phyloP scores from a whole-genome alignment of 2,797 vertebrate genomes.

The Carduelis carduelis region DNA sequence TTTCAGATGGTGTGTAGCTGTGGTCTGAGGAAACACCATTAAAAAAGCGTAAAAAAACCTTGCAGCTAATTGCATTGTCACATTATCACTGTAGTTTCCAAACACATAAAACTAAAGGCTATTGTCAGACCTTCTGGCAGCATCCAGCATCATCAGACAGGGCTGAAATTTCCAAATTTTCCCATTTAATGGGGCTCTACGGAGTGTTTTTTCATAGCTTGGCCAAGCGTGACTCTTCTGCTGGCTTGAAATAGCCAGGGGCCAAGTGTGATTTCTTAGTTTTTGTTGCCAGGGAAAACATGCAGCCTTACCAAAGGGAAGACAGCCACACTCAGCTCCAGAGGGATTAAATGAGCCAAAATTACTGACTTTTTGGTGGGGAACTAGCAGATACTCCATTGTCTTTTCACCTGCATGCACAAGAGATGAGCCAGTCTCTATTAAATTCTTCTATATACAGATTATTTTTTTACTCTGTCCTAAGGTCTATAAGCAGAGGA shows the following conservation, averaged over 20 bases:
- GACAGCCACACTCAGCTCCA: not conserved
- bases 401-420: not conserved
- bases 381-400: not conserved
- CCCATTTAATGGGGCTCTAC: not conserved
- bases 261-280: not conserved
- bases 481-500: not conserved
- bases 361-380: not conserved
- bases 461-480: not conserved
- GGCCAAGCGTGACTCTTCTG: not conserved
- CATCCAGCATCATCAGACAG: not conserved
- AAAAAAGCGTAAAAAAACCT: not conserved
- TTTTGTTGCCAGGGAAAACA: not conserved
- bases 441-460: not conserved
- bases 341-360: not conserved
- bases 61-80: not conserved
- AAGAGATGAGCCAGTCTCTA: not conserved
- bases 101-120: not conserved
- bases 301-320: not conserved
- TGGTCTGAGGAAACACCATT: not conserved
- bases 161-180: not conserved
- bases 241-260: not conserved
- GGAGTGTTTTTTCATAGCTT: not conserved
- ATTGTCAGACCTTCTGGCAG: constrained; percentile 6
- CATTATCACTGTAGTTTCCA: not conserved
- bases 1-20: not conserved